Base-by-base conservation (phyloP, 2,888 invertebrate genomes). In the Chalcis sispes region DNA sequence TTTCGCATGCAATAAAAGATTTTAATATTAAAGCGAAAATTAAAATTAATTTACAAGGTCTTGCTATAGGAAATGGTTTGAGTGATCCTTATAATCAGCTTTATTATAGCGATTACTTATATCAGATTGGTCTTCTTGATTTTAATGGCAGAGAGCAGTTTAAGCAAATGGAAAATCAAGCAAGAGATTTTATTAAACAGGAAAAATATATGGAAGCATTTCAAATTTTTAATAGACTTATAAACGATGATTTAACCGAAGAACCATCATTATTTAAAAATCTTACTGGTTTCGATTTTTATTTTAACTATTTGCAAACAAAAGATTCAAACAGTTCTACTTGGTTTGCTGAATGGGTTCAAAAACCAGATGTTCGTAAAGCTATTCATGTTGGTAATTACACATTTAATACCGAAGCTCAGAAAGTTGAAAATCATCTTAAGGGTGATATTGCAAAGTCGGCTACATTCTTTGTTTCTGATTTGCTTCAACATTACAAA, bases 301-400 rank as follows among this genome's bases (percentile, higher is more conserved):
- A 94, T 82, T 95, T 92, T 85, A 95, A 96, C 85, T 95, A 91
- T 84, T 86, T 96, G 20, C 90, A 92, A 65, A 90, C 93, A 0
- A 89, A 91, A 66, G 92, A 93, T 61, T 86, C 89, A 1, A 90
- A 91, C 59, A 88, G 89, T 18, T 87, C 89, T 32, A 86, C 89
- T 80, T 90, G 90, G 77, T 93, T 93, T 89, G 90, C 91, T 0
- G 89, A 90, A 0, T 95, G 92, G 90, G 88, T 93, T 78, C 94
- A 94, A 82, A 90, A 90, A 48, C 89, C 89, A 58, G 90, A 91
- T 54, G 91, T 95, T 0, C 91, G 96, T 1, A 91, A 90, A 66
- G 93, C 94, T 0, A 94, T 98, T 75, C 97, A 98, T 86, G 97
- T 98, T 0, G 97, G 98, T 1, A 93, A 95, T 81, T 88, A 91